Conservation (phyloP, 2,888 invertebrate species). For the Ochropleura plecta region DNA sequence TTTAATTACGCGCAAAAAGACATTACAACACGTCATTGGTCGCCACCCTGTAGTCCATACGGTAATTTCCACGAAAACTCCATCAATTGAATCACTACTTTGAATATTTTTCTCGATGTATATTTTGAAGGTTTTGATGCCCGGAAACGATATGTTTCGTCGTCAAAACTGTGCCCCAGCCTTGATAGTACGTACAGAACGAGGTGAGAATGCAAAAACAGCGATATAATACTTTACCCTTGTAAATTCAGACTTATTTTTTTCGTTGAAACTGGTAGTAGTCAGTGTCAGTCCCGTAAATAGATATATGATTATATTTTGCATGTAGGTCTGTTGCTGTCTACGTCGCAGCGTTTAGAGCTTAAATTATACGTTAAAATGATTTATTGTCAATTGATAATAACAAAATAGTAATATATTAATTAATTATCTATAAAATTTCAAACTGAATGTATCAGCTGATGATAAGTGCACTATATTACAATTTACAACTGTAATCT, state of each 20-base stretch:
- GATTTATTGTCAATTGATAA: constrained; percentile 43
- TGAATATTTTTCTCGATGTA: constrained; percentile 40
- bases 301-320: constrained; percentile 64
- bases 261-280: constrained; percentile 40
- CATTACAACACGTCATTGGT: constrained; percentile 30
- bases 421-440: constrained; percentile 11
- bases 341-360: constrained; percentile 27
- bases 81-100: constrained; percentile 21
- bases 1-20: constrained; percentile 34
- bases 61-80: constrained; percentile 21
- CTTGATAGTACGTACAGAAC: constrained; percentile 65
- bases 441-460: constrained; percentile 30
- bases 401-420: background rate
- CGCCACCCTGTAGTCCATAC: background rate
- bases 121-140: constrained; percentile 62
- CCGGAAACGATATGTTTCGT: constrained; percentile 54
- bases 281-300: constrained; percentile 75
- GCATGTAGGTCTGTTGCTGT: constrained; percentile 28
- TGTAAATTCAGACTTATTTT: constrained; percentile 38
- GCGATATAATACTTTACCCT: constrained; percentile 59
- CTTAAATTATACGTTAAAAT: constrained; percentile 23
- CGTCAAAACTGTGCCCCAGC: constrained; percentile 57
- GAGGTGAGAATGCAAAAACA: constrained; percentile 68
- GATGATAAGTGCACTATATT: constrained; percentile 5
- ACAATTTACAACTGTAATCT: background rate